Conservation (phyloP, 2,113 vertebrate species). For the Laterallus jamaicensis region DNA sequence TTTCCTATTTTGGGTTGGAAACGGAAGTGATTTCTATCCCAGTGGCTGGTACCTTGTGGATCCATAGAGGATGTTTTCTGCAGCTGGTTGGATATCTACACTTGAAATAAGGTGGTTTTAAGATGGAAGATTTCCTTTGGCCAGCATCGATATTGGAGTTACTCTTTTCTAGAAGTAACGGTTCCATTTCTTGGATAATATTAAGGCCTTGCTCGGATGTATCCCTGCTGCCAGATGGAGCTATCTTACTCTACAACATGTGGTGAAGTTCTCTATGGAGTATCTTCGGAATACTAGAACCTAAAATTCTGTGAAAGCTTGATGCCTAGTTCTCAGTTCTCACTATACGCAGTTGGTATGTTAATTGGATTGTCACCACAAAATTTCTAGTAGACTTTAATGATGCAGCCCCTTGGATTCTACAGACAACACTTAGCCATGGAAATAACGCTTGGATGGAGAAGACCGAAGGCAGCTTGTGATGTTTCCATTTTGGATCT, state of each 20-base stretch:
- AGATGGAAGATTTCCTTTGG: constrained; percentile 77
- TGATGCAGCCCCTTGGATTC: constrained; percentile 77
- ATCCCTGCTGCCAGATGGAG: constrained; percentile 79
- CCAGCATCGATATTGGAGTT: constrained; percentile 79
- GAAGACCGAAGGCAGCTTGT: constrained; percentile 75
- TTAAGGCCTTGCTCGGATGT: constrained; percentile 89
- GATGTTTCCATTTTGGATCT: constrained; percentile 79
- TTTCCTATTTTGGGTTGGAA: constrained; percentile 87
- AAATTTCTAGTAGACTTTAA: constrained; percentile 66
- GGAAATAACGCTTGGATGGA: constrained; percentile 76
- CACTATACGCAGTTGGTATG: constrained; percentile 61
- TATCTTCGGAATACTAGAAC: constrained; percentile 76
- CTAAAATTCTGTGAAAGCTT: constrained; percentile 71
- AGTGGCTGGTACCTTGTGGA: constrained; percentile 81
- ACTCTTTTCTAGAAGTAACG: constrained; percentile 75
- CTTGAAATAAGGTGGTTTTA: constrained; percentile 71
- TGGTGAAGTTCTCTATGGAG: constrained; percentile 75
- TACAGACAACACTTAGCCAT: constrained; percentile 73
- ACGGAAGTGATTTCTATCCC: constrained; percentile 82
- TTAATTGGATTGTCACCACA: constrained; percentile 76
- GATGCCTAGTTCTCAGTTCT: constrained; percentile 69
- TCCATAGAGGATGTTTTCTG: constrained; percentile 80
- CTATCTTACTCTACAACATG: constrained; percentile 73
- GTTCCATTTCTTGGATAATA: constrained; percentile 80
- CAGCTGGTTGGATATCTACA: constrained; percentile 82